A percentile compares a stretch with the other conserved stretches of the same genome.
Evolutionary conservation across 1,140 invertebrate species (phyloP).

Genomic region (Cryptotermes secundus): DNA sequence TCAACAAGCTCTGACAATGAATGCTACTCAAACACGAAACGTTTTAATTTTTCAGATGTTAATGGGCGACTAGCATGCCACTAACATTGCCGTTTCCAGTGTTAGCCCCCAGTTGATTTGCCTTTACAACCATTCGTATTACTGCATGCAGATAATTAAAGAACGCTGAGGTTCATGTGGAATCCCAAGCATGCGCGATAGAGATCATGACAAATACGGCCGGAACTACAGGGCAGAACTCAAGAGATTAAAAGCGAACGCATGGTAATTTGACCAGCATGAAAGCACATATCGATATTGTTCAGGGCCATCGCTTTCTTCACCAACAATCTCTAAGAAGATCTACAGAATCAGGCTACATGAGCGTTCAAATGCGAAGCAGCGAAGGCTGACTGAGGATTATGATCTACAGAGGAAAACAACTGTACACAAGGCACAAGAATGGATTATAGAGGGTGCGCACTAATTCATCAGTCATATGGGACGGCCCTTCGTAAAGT

Average conservation of each 20-base stretch:
- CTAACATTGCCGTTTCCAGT: neutral
- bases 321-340: neutral
- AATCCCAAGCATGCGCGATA: neutral
- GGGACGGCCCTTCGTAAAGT: too few relatives aligned
- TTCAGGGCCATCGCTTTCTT: neutral
- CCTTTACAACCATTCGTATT: conserved; percentile 9
- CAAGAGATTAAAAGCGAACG: neutral
- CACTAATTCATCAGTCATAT: too few relatives aligned
- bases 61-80: neutral
- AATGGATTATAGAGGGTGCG: too few relatives aligned
- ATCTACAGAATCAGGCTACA: too few relatives aligned
- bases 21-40: neutral
- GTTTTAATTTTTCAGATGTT: neutral
- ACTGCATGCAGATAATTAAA: neutral
- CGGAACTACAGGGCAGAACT: neutral
- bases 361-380: too few relatives aligned
- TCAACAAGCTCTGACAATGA: neutral
- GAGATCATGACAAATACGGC: neutral
- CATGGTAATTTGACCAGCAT: neutral
- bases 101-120: neutral
- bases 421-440: too few relatives aligned
- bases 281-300: neutral
- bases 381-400: too few relatives aligned
- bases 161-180: neutral
- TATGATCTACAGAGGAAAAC: too few relatives aligned